A percentile compares a stretch with the other conserved stretches of the same genome.
Evolutionary conservation across 2,888 invertebrate genomes (phyloP).

Genomic region (Plebejus anna): DNA sequence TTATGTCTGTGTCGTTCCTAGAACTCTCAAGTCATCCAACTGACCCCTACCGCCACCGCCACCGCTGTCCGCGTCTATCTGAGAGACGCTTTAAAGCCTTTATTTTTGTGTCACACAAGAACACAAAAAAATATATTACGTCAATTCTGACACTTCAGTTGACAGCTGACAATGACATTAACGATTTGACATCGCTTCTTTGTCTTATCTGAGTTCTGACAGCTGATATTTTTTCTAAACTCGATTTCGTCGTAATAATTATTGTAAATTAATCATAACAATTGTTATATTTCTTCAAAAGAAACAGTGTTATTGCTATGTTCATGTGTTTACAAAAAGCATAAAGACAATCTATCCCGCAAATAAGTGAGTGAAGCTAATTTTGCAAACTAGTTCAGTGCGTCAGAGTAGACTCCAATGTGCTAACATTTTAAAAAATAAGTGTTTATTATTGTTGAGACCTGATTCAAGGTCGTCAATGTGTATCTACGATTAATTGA

Average conservation of each 20-base stretch:
- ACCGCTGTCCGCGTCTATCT: too few species aligned
- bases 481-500: conserved; percentile 45
- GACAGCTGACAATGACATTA: background rate
- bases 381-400: background rate
- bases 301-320: background rate
- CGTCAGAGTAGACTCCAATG: background rate
- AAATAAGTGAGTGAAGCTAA: conserved; percentile 5
- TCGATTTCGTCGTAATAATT: conserved; percentile 4
- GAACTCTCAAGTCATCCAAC: too few species aligned
- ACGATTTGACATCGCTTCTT: conserved; percentile 2
- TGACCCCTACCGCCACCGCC: too few species aligned
- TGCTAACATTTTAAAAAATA: conserved; percentile 17
- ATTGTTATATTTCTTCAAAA: conserved; percentile 2
- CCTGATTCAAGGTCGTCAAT: conserved; percentile 58
- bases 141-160: conserved; percentile 1
- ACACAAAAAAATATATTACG: background rate
- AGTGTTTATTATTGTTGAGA: conserved; percentile 53
- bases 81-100: too few species aligned
- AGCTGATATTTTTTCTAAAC: conserved; percentile 18
- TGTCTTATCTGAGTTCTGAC: background rate
- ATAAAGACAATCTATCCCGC: background rate
- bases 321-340: background rate
- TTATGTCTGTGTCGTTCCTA: too few species aligned
- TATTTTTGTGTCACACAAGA: too few species aligned
- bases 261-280: background rate